Base-by-base conservation (phyloP, 2,113 vertebrate species). In the Hippopotamus amphibius region DNA sequence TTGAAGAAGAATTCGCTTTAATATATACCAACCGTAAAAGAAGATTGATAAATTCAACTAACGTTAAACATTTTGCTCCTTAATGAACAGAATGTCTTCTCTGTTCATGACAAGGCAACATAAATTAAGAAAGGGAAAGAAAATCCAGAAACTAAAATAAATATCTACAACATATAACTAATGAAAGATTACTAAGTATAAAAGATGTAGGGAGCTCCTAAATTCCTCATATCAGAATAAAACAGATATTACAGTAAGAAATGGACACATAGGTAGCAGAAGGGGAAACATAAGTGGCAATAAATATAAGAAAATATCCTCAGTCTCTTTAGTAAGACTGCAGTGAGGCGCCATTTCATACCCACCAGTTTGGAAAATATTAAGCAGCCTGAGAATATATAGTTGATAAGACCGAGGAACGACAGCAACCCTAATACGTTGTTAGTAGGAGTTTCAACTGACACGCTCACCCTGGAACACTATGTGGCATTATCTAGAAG, bases 21-120 rank as follows among this genome's bases (percentile, higher is more conserved):
- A 53, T 17, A 81, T 7, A 37, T 41, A 41, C 17, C 37, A 94
- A 80, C 3, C 26, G 43, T 74, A 53, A 87, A 80, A 43, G 46
- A 43, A 71, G 15, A 65, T 10, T 22, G 65, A 91, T 87, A 87
- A 80, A n/a, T 72, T 59, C 41, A 91, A 28, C 41, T 57, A 41
- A 83, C 53, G 21, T 59, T 93, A 50, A 74, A 46, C 33, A 33
- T 57, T 74, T 26, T 72, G 21, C 53, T 81, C 48, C 33, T n/a
- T 74, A 48, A 50, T 84, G 66, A 86, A 94, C 10, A 74, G 46
- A 81, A 81, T 81, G 19, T 81, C 30, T 81, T 96, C 83, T 81
- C n/a, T 86, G 5, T 66, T 87, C 37, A 10, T 91, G 65, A 43
- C 86, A 71, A 86, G 15, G 15, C 4, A 86, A 50, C 37, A 89